Conservation (phyloP, 2,888 invertebrate genomes). For the Magallana nippona region DNA sequence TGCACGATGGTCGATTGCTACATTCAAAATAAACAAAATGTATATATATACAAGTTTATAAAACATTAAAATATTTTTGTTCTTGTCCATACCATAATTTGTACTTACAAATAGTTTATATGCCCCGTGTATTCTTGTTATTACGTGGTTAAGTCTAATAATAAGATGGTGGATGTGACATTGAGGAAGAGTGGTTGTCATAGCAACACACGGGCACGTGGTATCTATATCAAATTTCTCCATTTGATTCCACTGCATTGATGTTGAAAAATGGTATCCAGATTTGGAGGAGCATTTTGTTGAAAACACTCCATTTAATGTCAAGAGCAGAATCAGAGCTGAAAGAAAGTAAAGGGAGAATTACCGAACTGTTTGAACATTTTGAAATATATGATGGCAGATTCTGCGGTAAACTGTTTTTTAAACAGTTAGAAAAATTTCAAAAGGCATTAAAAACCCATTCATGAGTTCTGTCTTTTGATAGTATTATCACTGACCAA, state of each 20-base stretch:
- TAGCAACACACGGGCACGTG: neutral
- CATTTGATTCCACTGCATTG: neutral
- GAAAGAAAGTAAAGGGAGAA: neutral
- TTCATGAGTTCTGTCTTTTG: no score
- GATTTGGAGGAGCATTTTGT: neutral
- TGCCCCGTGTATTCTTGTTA: neutral
- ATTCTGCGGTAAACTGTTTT: no score
- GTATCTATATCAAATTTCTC: neutral
- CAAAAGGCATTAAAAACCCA: no score
- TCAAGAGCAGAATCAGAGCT: neutral
- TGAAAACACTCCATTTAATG: neutral
- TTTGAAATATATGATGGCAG: no score
- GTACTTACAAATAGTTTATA: constrained; percentile 12
- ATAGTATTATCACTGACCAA: no score
- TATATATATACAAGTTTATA: no score
- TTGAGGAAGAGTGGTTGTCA: neutral
- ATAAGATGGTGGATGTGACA: neutral
- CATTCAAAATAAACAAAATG: neutral
- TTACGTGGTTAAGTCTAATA: neutral
- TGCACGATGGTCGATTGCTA: neutral
- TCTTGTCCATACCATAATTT: no score
- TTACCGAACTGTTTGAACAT: no score
- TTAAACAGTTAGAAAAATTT: no score
- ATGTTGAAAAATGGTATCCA: neutral
- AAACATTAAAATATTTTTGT: no score